These are phyloP conservation scores for Eolophus roseicapilla DNA, from an alignment of 2,113 vertebrate species.

Conservation along the genomic window DNA sequence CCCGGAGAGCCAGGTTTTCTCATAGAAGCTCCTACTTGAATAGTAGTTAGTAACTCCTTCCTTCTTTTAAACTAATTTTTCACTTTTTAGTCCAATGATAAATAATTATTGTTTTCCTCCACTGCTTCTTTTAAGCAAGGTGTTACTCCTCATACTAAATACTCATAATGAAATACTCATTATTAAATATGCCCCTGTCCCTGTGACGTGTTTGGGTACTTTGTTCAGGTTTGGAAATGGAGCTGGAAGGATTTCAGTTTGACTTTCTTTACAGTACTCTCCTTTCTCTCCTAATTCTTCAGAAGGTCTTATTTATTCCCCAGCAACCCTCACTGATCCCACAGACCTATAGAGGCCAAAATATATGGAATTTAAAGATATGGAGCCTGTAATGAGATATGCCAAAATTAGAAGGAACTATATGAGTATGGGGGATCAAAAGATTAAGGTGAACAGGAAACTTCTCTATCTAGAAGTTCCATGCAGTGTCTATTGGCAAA, in stretches of 20 bases:
- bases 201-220: not conserved
- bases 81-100: not conserved
- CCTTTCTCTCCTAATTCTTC: not conserved
- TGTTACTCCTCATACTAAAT: not conserved
- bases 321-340: not conserved
- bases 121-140: not conserved
- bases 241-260: not conserved
- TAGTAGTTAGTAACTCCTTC: not conserved
- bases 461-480: not conserved
- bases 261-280: not conserved
- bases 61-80: not conserved
- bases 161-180: not conserved
- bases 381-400: not conserved
- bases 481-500: not conserved
- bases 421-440: not conserved
- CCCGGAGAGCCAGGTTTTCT: not conserved
- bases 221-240: not conserved
- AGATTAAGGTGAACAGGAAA: not conserved
- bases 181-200: not conserved
- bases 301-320: not conserved
- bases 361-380: not conserved
- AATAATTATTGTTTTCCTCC: not conserved
- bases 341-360: not conserved
- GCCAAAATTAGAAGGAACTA: not conserved
- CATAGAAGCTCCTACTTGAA: not conserved